Percentiles rank a stretch among this genome's conserved stretches.
Conservation (phyloP, 2,797 vertebrate species). For the Diglossa cyanea region DNA sequence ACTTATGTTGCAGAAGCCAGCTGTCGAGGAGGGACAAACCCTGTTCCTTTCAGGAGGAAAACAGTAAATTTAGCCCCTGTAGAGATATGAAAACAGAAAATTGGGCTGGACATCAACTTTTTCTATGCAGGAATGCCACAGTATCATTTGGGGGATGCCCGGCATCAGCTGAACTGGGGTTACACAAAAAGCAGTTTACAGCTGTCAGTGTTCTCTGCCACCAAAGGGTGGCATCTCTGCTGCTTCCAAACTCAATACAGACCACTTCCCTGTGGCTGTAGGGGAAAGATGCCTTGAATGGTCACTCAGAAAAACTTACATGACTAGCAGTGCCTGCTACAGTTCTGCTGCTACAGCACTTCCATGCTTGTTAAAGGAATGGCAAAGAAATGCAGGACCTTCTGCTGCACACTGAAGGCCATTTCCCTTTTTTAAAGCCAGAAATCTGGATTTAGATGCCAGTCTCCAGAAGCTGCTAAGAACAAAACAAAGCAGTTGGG, state of each 20-base stretch:
- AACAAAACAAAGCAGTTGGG: slow-evolving; percentile 33
- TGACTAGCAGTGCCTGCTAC: not conserved
- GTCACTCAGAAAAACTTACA: not conserved
- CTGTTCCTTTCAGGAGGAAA: not conserved
- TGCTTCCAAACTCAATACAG: not conserved
- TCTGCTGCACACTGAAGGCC: not conserved
- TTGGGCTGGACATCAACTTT: not conserved
- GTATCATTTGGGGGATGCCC: not conserved
- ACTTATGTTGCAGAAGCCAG: not conserved
- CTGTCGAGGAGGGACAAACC: not conserved
- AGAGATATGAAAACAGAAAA: not conserved
- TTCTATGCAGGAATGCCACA: not conserved
- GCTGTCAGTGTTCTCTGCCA: not conserved
- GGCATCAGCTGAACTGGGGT: not conserved
- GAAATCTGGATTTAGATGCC: slow-evolving; percentile 17
- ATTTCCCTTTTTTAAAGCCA: slow-evolving; percentile 25
- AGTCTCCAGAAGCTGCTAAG: slow-evolving; percentile 27
- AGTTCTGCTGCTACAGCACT: not conserved
- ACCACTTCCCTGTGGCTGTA: not conserved
- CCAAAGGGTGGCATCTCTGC: accelerated
- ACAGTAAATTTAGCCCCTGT: not conserved
- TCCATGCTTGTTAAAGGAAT: not conserved
- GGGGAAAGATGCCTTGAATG: not conserved
- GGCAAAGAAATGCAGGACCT: not conserved
- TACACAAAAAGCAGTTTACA: not conserved